Evolutionary conservation across 2,797 vertebrate genomes (phyloP).

Genomic region (Myripristis murdjan): DNA sequence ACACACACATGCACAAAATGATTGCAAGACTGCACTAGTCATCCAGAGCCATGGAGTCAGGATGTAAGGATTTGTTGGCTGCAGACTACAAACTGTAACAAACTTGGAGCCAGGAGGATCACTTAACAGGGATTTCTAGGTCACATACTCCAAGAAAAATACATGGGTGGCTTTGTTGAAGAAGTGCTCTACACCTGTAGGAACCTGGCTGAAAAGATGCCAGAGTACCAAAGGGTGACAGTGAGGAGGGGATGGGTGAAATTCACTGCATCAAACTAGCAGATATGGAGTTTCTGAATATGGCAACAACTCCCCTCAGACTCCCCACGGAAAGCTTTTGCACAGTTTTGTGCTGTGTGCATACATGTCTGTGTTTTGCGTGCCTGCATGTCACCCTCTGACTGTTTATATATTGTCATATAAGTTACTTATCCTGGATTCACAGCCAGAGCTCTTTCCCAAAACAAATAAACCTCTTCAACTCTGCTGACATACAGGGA

Average conservation of each 20-base stretch:
- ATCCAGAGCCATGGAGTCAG: conserved; percentile 21
- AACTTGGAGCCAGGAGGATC: conserved; percentile 21
- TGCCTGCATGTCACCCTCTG: conserved; percentile 24
- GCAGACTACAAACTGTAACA: conserved; percentile 21
- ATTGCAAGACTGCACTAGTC: conserved; percentile 5
- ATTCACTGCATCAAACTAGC: conserved; percentile 32
- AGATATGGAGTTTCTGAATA: conserved; percentile 21
- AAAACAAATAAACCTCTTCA: conserved; percentile 37
- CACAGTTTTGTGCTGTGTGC: background rate
- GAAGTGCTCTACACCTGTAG: conserved; percentile 16
- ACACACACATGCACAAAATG: background rate
- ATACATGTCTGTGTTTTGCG: conserved; percentile 14
- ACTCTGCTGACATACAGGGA: no score
- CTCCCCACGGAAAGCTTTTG: conserved; percentile 1
- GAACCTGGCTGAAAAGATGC: conserved; percentile 10
- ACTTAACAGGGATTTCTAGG: conserved; percentile 45
- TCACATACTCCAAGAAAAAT: conserved; percentile 49
- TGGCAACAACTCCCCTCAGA: conserved; percentile 20
- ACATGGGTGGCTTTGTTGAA: conserved; percentile 23
- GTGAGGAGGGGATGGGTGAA: background rate
- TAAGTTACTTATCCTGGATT: background rate
- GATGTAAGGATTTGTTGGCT: conserved; percentile 21
- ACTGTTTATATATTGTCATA: background rate
- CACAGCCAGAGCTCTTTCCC: conserved; percentile 28
- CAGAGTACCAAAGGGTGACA: conserved; percentile 4